Conservation (phyloP, 2,113 vertebrate species). For the Cebus imitator region DNA sequence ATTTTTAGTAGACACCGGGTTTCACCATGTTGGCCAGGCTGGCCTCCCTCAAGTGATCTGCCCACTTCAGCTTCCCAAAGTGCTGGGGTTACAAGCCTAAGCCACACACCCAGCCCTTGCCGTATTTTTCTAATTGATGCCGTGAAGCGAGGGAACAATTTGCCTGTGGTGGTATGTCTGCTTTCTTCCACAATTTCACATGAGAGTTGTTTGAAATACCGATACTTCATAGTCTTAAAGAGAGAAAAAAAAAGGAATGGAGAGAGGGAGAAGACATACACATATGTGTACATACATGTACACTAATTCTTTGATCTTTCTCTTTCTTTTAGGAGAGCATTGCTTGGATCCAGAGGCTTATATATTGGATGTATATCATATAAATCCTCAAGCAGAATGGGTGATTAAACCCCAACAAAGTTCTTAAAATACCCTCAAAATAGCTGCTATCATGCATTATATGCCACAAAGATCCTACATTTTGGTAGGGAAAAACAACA, state of each 20-base stretch:
- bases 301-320: not conserved
- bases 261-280: not conserved
- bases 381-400: slow-evolving; percentile 96
- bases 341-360: slow-evolving; percentile 93
- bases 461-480: slow-evolving; percentile 30
- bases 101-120: no score
- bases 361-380: slow-evolving; percentile 92
- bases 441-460: slow-evolving; percentile 14
- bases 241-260: not conserved
- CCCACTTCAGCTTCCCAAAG: no score
- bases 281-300: not conserved
- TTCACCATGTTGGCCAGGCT: no score
- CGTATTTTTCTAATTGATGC: not conserved
- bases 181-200: not conserved
- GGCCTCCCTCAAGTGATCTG: no score
- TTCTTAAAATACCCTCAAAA: slow-evolving; percentile 53
- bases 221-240: not conserved
- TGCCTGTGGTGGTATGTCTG: not conserved
- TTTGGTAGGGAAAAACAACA: not conserved
- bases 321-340: slow-evolving; percentile 89
- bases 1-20: no score
- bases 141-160: not conserved
- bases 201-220: not conserved
- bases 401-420: slow-evolving; percentile 91
- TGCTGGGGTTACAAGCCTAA: no score